Base-by-base conservation (phyloP, 2,113 vertebrate species). In the Prinia subflava region DNA sequence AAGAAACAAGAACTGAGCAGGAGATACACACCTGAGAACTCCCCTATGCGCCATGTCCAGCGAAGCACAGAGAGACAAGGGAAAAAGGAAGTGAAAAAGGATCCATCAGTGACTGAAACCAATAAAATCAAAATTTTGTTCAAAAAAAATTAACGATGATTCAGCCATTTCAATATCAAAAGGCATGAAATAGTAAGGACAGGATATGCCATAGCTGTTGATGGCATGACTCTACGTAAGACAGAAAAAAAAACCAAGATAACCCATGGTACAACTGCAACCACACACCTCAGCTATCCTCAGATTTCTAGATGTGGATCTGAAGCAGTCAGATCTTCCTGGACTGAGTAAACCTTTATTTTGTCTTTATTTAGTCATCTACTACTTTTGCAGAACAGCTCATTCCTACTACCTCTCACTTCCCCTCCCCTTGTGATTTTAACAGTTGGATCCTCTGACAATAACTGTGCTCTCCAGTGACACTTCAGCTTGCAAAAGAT, bases 21-120 rank as follows among this genome's bases (percentile, higher is more conserved):
- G 95, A 97, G 97, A 99, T 99, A 99, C 99, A 98, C 98, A 99
- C 99, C 99, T 99, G 99, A 99, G 98, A 99, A 99, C 98, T 99
- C 99, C 97, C 99, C 99, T 99, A 99, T 68, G 97, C 97, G 97
- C 95, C 97, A 96, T 97, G 98, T 98, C 99, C 98, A 98, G 98
- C 97, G 98, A 98, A 98, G 98, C 98, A 98, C 97, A 98, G 97
- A 97, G 96, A 97, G 91, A 97, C 92, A 95, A 95, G 97, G 83
- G 94, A 92, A 79, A 96, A 96, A 97, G 96, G 97, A 97, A 97
- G 97, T 68, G 90, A 97, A 97, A 98, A 96, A 97, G 97, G 97
- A 97, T 99, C 98, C 98, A 98, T 99, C 98, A 99, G 94, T 98
- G 97, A 98, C 97, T 97, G 97, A 96, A 98, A 98, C 82, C 93